Base-by-base conservation (phyloP, 2,797 vertebrate genomes). In the Sternarchorhynchus goeldii region DNA sequence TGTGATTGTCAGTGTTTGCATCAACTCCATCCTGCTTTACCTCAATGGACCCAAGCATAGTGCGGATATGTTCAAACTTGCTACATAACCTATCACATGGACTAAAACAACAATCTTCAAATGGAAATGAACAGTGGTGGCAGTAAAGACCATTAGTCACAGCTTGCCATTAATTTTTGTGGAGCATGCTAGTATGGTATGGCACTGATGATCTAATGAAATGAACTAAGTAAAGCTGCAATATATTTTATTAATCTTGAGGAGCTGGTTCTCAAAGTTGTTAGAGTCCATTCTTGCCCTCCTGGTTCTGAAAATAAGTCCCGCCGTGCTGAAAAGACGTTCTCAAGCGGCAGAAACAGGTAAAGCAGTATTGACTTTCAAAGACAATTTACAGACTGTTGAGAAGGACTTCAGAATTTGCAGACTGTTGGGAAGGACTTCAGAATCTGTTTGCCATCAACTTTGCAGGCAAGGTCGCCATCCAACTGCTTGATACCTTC, bases 361-460 rank as follows among this genome's bases (percentile, higher is more conserved):
- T 73, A 60, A 74, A 74, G 58, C 72, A 67, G 63, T 76, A n/a
- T 59, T 76, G 21, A 76, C 31, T 6, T 76, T 67, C 50, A 76
- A 67, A 76, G 64, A 76, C 63, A 68, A 67, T 34, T 76, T 68
- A 56, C 53, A 76, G 55, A 68, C 75, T 60, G 32, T 34, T 60
- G 65, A 21, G 8, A 77, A 77, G 75, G 65, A 59, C 64, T 68
- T 76, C 14, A 69, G 25, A 69, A 68, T 69, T 76, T 68, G 57
- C 53, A 76, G 55, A 68, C 75, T 60, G 32, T 34, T 60, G 65
- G 32, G 8, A 77, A 77, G 75, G 65, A 59, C 64, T 68, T 76
- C 14, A 69, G 25, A 69, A 68, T 69, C 7, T 77, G 34, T 77
- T 77, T 70, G 39, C 50, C 66, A 77, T 67, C 63, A 76, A 50